Conservation (phyloP, 2,113 vertebrate species). For the Corythornis madagascariensis region DNA sequence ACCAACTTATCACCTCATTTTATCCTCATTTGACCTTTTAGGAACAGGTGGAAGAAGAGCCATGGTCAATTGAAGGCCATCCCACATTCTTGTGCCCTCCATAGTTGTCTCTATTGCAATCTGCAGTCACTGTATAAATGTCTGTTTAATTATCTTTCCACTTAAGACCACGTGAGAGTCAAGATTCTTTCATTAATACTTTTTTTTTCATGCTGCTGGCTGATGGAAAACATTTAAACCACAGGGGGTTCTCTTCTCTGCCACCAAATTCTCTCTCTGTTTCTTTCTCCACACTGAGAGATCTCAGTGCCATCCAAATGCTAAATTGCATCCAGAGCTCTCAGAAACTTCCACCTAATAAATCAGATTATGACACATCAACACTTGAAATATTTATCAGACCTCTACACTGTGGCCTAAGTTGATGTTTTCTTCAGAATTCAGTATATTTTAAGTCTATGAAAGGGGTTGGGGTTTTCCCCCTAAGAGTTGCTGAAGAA, state of each 20-base stretch:
- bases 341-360: background rate
- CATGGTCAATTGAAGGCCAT: background rate
- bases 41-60: background rate
- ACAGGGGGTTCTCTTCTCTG: background rate
- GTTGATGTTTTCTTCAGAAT: background rate
- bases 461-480: background rate
- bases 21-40: background rate
- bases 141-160: background rate
- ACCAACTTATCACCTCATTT: background rate
- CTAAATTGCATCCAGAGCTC: background rate
- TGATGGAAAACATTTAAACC: background rate
- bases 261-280: background rate
- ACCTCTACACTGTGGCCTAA: background rate
- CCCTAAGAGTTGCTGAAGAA: background rate
- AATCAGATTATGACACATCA: background rate
- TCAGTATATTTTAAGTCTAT: background rate
- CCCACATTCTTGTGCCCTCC: background rate
- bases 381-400: background rate
- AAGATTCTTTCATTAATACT: background rate
- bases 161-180: background rate
- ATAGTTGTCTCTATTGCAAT: rapidly evolving
- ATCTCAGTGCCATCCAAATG: rapidly evolving
- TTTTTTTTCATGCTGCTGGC: background rate
- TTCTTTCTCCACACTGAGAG: background rate
- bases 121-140: background rate